These are phyloP conservation scores for Zaprionus bogoriensis DNA, from an alignment of 2,888 invertebrate species.

Conservation along the genomic window DNA sequence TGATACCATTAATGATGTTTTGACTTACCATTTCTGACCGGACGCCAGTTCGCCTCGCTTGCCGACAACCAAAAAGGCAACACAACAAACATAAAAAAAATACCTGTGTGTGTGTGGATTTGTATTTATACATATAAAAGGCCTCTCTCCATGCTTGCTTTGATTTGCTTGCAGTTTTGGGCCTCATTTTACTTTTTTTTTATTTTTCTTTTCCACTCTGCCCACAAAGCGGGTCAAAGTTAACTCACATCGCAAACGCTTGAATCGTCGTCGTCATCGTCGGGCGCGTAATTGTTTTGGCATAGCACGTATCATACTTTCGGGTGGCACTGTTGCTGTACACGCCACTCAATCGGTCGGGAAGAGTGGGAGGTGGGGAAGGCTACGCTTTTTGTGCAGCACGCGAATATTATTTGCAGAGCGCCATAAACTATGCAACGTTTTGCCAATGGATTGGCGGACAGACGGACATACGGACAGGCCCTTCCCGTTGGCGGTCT, in stretches of 20 bases:
- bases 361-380: constrained; percentile 33
- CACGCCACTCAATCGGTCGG: constrained; percentile 68
- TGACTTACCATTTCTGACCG: constrained; percentile 52
- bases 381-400: constrained; percentile 42
- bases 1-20: constrained; percentile 70
- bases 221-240: constrained; percentile 69
- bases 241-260: constrained; percentile 46
- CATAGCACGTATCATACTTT: constrained; percentile 38
- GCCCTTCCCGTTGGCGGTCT: too few species aligned
- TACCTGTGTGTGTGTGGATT: constrained; percentile 11
- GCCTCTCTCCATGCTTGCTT: not conserved
- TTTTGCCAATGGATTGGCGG: too few species aligned
- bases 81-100: constrained; percentile 4
- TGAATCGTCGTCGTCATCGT: constrained; percentile 29
- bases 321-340: constrained; percentile 64
- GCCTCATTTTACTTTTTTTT: constrained; percentile 6
- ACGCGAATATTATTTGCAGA: constrained; percentile 70
- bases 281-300: constrained; percentile 52
- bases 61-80: not conserved
- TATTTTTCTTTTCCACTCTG: constrained; percentile 31
- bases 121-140: constrained; percentile 16
- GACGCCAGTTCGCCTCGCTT: constrained; percentile 3
- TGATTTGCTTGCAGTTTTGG: constrained; percentile 37
- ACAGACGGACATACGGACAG: too few species aligned
- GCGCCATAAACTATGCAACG: constrained; percentile 70